phyloP scores from a whole-genome alignment of 1,140 invertebrate genomes.

The Drosophila erecta region DNA sequence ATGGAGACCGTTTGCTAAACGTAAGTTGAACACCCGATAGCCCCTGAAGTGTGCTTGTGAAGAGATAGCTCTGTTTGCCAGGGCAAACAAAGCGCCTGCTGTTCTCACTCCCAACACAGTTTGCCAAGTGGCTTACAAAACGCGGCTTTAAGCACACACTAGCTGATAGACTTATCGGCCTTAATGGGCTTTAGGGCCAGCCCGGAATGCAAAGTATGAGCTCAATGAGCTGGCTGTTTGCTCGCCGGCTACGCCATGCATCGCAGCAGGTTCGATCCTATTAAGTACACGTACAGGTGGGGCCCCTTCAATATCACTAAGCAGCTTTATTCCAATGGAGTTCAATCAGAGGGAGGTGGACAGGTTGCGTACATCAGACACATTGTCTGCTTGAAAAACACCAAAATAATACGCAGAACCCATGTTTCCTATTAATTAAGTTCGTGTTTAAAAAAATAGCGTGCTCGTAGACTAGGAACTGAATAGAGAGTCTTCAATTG shows the following conservation, averaged over 20 bases:
- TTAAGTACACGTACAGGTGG: neutral
- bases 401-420: neutral
- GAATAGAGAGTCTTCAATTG: no score
- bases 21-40: conserved; percentile 41
- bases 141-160: conserved; percentile 7
- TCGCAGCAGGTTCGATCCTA: neutral
- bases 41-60: neutral
- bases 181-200: neutral
- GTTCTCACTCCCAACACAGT: neutral
- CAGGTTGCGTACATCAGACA: no score
- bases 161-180: conserved; percentile 13
- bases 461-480: no score
- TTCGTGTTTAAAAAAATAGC: no score
- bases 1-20: conserved; percentile 43
- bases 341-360: neutral
- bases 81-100: conserved; percentile 16
- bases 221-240: conserved; percentile 1
- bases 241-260: neutral
- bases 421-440: neutral
- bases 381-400: neutral
- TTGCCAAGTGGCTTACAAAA: conserved; percentile 23
- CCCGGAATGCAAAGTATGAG: conserved; percentile 18
- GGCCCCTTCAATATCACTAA: neutral
- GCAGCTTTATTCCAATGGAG: neutral
- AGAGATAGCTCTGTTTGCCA: conserved; percentile 3